phyloP scores from a whole-genome alignment of 2,888 invertebrate species.

The Atherix ibis region DNA sequence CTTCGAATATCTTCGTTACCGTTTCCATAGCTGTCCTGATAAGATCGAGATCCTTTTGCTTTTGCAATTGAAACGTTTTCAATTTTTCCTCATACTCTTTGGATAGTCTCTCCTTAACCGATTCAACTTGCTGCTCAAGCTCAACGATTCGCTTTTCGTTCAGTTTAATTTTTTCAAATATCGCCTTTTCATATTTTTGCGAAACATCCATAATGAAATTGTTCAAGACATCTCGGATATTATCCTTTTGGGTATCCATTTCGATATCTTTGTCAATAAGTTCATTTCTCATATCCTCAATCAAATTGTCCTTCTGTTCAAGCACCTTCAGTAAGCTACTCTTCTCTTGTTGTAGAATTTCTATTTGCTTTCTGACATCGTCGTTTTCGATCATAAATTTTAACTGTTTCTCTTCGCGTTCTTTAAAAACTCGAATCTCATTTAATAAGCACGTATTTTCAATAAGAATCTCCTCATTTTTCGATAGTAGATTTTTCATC shows the following conservation, averaged over 20 bases:
- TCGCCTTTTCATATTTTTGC: conserved; percentile 13
- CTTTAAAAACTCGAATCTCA: conserved; percentile 20
- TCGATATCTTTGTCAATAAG: conserved; percentile 27
- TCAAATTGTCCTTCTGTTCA: conserved; percentile 26
- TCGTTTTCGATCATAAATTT: conserved; percentile 24
- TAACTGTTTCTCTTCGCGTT: conserved; percentile 24
- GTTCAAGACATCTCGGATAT: conserved; percentile 24
- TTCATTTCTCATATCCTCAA: conserved; percentile 27
- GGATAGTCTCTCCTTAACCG: conserved; percentile 11
- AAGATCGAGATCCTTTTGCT: conserved; percentile 23
- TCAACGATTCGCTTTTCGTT: conserved; percentile 15
- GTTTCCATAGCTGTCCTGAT: conserved; percentile 29
- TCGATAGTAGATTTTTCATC: conserved; percentile 17
- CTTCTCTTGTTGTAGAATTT: conserved; percentile 26
- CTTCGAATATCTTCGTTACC: no score
- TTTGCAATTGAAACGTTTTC: conserved; percentile 5
- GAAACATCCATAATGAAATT: conserved; percentile 21
- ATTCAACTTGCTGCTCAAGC: conserved; percentile 12
- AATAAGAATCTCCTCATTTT: conserved; percentile 20
- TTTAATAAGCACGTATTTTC: conserved; percentile 20
- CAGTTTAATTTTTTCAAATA: conserved; percentile 11
- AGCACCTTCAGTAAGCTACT: no score
- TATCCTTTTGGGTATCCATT: conserved; percentile 28
- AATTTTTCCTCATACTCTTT: conserved; percentile 11
- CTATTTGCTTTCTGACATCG: conserved; percentile 24